phyloP scores from a whole-genome alignment of 2,113 vertebrate species.

The Lepus timidus region DNA sequence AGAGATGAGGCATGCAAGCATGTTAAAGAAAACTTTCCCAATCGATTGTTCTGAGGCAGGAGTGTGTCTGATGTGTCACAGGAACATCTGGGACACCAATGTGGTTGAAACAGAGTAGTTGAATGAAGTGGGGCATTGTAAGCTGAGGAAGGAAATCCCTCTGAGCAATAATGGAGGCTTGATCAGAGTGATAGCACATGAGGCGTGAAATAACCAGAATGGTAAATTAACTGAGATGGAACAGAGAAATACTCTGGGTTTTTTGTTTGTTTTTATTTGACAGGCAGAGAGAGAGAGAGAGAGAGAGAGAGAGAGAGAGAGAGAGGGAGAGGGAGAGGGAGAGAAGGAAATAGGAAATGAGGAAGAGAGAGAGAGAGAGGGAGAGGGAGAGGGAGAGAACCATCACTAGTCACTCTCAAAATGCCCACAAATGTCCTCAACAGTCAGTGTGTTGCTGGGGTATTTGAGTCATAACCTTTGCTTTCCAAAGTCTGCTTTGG shows the following conservation, averaged over 20 bases:
- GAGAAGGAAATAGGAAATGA: no score
- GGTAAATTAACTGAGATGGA: not conserved
- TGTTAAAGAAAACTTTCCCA: not conserved
- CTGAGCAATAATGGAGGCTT: not conserved
- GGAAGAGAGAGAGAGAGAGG: no score
- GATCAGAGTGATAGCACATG: not conserved
- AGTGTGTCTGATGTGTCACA: rapidly evolving
- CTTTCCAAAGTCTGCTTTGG: no score
- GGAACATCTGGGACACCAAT: not conserved
- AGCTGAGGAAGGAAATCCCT: not conserved
- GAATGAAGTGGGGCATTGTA: not conserved
- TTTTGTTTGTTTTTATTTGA: no score
- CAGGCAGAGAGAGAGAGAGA: no score
- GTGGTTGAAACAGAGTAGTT: not conserved
- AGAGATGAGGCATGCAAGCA: not conserved
- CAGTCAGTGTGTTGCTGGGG: no score
- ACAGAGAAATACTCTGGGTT: not conserved
- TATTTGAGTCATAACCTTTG: no score
- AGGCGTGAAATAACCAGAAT: not conserved
- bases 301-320: no score
- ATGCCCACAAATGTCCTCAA: no score
- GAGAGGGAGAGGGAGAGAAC: no score
- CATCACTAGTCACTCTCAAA: no score
- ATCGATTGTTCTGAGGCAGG: not conserved
- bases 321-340: no score